Base-by-base conservation (phyloP, 2,113 vertebrate genomes). In the Pungitius pungitius region DNA sequence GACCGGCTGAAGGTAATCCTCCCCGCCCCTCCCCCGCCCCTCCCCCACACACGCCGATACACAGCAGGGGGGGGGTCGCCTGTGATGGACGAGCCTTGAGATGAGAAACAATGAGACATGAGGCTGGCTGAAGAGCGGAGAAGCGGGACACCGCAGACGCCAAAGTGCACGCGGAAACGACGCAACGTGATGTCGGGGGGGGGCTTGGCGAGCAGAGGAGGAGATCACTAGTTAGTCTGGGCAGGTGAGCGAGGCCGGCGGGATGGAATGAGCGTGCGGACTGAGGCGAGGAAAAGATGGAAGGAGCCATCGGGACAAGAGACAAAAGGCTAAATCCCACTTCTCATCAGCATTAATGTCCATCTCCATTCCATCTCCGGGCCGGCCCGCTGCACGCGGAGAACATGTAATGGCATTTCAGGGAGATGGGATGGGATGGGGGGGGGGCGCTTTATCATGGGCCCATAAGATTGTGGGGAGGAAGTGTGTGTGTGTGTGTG, bases 1-100 rank as follows among this genome's bases (percentile, higher is more conserved):
- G 97, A 99, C 92, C 94, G 96, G 52, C 94, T 99, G 54, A 97
- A 95, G 94, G 97, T 99, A 95, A 94, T 93, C 83, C 55, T 26
- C 33, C 33, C 33, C 33, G 5, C 30, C 33, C 33, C 33, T 6
- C 39, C 33, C 33, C 33, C 33, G 5, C 30, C 33, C 33, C 33
- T 6, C 33, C 1, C 33, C 33, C 6, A 33, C 55, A 45, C 39
- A 60, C 24, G 59, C 63, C 39, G 12, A 56, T n/a, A 47, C 63
- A 56, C 56, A 57, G 20, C 37, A 26, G 40, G 52, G 51, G 17
- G 40, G 52, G 51, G 17, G 11, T 40, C 43, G 47, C 51, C 64
- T 55, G 27, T 20, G 22, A 59, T 52, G 42, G 30, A 30, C 40
- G 35, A 63, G 45, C 26, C 20, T 18, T 11, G 54, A 74, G 58